A percentile compares a stretch with the other conserved stretches of the same genome.
Conservation (phyloP, 2,113 vertebrate species). For the Origma solitaria region DNA sequence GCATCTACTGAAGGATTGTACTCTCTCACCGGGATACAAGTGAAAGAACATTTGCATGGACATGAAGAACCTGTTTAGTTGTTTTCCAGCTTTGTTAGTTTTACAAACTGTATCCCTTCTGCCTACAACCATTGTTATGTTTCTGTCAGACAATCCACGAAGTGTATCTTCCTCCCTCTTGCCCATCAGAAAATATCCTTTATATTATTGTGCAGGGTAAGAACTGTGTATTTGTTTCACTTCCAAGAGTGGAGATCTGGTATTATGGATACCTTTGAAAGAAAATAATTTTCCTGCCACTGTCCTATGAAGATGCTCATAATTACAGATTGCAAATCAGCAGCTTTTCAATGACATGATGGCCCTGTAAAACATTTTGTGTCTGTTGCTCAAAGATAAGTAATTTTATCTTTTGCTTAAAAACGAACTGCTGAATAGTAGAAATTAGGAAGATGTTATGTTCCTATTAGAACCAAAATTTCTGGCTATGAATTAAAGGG, state of each 20-base stretch:
- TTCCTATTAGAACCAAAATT: not conserved
- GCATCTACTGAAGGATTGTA: not conserved
- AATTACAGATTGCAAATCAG: not conserved
- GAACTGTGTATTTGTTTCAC: not conserved
- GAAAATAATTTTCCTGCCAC: not conserved
- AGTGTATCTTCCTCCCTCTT: not conserved
- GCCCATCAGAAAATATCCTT: not conserved
- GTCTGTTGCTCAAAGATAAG: not conserved
- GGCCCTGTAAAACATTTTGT: not conserved
- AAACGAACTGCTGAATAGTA: not conserved
- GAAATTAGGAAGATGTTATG: not conserved
- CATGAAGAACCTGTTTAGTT: not conserved
- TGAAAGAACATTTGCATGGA: not conserved
- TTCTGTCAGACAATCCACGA: not conserved
- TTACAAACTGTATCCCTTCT: not conserved
- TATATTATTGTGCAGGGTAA: not conserved
- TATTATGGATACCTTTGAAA: not conserved
- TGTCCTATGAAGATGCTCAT: not conserved
- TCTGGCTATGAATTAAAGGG: not conserved
- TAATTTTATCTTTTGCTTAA: not conserved
- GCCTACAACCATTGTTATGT: not conserved
- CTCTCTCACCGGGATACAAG: fast-evolving
- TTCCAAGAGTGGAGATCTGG: not conserved
- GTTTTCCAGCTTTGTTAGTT: not conserved
- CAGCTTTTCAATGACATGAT: not conserved